Conservation (phyloP, 1,140 invertebrate species). For the Achatina immaculata region DNA sequence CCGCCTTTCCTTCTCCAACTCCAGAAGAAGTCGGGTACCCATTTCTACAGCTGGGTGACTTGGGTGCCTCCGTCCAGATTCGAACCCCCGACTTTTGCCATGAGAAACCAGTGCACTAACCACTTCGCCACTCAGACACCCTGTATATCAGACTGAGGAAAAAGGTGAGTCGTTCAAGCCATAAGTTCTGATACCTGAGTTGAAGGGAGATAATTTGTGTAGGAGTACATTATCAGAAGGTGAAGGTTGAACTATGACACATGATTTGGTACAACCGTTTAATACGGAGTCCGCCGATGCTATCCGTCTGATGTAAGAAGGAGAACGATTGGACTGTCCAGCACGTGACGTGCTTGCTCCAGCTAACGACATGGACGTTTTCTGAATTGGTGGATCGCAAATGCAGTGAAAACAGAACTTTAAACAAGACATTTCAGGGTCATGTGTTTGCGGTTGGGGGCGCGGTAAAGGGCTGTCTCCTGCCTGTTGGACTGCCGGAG, state of each 20-base stretch:
- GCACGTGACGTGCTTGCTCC: conserved; percentile 9
- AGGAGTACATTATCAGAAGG: conserved; percentile 14
- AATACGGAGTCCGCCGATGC: conserved; percentile 14
- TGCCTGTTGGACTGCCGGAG: no score
- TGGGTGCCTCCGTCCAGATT: no score
- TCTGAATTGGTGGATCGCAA: conserved; percentile 52
- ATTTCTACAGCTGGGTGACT: no score
- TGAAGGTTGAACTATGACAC: conserved; percentile 18
- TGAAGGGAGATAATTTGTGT: neutral
- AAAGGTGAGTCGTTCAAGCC: neutral
- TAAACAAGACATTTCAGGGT: conserved; percentile 45
- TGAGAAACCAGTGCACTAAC: no score
- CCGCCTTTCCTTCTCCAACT: no score
- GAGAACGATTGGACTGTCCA: conserved; percentile 31
- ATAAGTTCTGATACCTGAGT: neutral
- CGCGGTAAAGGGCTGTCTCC: conserved; percentile 10
- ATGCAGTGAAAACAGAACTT: conserved; percentile 60
- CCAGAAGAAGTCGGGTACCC: no score
- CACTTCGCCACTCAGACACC: no score
- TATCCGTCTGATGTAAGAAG: conserved; percentile 9
- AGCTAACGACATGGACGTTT: neutral
- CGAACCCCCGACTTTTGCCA: no score
- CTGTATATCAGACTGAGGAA: no score
- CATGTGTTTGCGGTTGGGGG: neutral
- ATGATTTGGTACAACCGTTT: neutral